These are phyloP conservation scores for Drosophila subpulchrella DNA, from an alignment of 1,140 invertebrate species.

Conservation along the genomic window DNA sequence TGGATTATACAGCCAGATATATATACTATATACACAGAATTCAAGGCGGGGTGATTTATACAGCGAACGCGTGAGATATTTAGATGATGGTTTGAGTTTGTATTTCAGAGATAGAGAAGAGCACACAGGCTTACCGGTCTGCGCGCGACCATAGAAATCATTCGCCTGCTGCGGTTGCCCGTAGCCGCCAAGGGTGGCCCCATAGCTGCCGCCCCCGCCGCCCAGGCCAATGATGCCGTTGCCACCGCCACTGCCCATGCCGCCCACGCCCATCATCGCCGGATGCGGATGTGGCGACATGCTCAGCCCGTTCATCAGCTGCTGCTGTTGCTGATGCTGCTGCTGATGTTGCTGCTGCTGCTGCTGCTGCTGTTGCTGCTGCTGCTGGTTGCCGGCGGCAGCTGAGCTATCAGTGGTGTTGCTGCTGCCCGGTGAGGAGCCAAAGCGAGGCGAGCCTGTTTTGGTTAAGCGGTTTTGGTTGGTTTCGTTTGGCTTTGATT, in stretches of 20 bases:
- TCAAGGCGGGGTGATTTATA: conserved; percentile 47
- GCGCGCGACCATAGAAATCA: conserved; percentile 84
- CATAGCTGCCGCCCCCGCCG: conserved; percentile 53
- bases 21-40: conserved; percentile 31
- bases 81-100: conserved; percentile 35
- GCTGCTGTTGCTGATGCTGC: conserved; percentile 66
- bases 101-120: conserved; percentile 43
- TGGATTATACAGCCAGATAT: conserved; percentile 31
- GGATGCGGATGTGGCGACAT: conserved; percentile 69
- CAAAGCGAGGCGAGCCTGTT: conserved; percentile 83
- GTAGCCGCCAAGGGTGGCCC: conserved; percentile 51
- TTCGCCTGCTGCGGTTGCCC: conserved; percentile 68
- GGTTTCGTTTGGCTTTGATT: conserved; percentile 62
- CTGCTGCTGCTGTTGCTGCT: conserved; percentile 48
- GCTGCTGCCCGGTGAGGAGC: conserved; percentile 66
- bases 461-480: conserved; percentile 75
- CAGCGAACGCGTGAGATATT: conserved; percentile 40
- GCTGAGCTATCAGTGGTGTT: conserved; percentile 48
- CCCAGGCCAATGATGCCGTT: conserved; percentile 75
- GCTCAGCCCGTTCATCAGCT: conserved; percentile 68
- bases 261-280: conserved; percentile 73
- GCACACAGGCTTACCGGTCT: conserved; percentile 84
- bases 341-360: conserved; percentile 56
- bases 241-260: conserved; percentile 70
- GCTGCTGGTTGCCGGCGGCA: conserved; percentile 57